Evolutionary conservation across 2,888 invertebrate genomes (phyloP).

Genomic region (Drosophila anomelani): DNA sequence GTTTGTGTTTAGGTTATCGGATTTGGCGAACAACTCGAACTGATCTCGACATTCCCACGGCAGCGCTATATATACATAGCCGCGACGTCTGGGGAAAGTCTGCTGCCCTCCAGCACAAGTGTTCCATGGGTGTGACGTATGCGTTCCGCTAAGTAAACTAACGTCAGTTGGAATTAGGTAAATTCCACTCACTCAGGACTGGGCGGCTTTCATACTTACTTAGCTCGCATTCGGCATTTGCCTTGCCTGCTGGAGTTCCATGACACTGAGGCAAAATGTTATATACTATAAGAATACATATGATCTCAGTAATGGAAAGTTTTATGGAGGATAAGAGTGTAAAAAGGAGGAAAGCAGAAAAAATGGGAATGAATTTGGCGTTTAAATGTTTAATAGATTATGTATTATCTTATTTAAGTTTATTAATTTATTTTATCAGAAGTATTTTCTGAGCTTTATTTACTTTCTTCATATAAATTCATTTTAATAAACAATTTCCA

Average conservation of each 20-base stretch:
- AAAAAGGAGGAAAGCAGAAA: neutral
- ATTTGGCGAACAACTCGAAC: slow-evolving; percentile 24
- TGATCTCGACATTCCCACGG: slow-evolving; percentile 14
- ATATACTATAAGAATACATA: neutral
- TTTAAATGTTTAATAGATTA: neutral
- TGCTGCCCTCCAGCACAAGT: slow-evolving; percentile 19
- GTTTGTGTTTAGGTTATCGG: slow-evolving; percentile 1
- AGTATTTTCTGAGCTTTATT: neutral
- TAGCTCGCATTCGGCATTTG: slow-evolving; percentile 8
- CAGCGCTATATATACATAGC: slow-evolving; percentile 29
- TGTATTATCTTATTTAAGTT: neutral
- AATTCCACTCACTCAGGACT: slow-evolving; percentile 13
- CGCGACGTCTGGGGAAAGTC: neutral
- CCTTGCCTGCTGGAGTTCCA: slow-evolving; percentile 10
- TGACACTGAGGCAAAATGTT: neutral
- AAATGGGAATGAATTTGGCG: neutral
- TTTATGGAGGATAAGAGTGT: neutral
- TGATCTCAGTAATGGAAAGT: neutral
- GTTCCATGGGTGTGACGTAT: slow-evolving; percentile 29
- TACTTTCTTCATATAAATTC: no score
- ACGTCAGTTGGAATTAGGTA: slow-evolving; percentile 26
- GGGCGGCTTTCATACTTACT: no score
- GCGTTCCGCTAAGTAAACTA: slow-evolving; percentile 19
- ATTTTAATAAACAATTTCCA: neutral
- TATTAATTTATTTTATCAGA: neutral